Base-by-base conservation (phyloP, 2,113 vertebrate genomes). In the Romanogobio albipinnatus region DNA sequence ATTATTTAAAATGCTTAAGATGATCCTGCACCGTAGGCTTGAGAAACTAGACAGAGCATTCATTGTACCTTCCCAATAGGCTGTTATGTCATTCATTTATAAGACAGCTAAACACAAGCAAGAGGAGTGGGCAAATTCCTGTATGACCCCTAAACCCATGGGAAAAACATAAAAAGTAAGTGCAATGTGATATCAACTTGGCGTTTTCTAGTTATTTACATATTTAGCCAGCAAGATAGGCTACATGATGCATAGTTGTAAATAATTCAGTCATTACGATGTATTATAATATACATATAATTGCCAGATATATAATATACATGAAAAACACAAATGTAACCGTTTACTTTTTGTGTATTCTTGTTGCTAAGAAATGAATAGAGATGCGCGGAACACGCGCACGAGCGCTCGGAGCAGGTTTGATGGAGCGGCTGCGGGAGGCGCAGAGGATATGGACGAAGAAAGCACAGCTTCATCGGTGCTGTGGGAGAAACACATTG, bases 401-500 rank as follows among this genome's bases (percentile, higher is more conserved):
- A 82, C n/a, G 26, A 85, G 71, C 56, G 5, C 51, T 19, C 36
- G 47, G n/a, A 36, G n/a, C 49, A 43, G 22, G n/a, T 45, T 9
- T 82, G 77, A 74, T 43, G 51, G 19, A 49, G 82, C 83, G 76
- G 91, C 92, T 90, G 91, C 92, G 51, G 87, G 80, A 76, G 85
- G 90, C 5, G 45, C 58, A 10, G 90, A 92, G 73, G 87, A 92
- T 3, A 84, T 77, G 0, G 91, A 92, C 13, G 88, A 91, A 51
- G 87, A 92, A 51, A 66, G 62, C 64, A 24, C 76, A 78, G 58
- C 51, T 62, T 73, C 82, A 26, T 81, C 86, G 22, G 87, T 95
- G 62, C 78, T 95, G 14, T 95, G 94, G 94, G 90, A 95, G 86
- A 94, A 87, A 84, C 88, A 77, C 71, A 88, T 95, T 76, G 88